Evolutionary conservation across 1,140 invertebrate species (phyloP).

Genomic region (Chrysoperla carnea): DNA sequence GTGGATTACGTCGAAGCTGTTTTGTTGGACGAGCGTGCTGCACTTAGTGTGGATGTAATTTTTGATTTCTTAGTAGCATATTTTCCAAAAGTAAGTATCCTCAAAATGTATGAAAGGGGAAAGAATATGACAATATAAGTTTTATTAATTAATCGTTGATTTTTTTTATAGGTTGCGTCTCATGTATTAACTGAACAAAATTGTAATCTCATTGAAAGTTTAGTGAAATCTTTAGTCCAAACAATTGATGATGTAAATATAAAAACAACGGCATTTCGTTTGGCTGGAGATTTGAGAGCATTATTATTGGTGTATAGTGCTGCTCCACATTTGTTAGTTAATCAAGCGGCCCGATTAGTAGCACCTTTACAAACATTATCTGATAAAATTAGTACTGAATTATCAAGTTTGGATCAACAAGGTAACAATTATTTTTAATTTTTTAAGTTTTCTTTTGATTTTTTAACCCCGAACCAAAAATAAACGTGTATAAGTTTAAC

Average conservation of each 20-base stretch:
- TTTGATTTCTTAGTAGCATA: slow-evolving; percentile 68
- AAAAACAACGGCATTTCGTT: slow-evolving; percentile 24
- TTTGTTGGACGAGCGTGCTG: slow-evolving; percentile 58
- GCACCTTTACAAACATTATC: background rate
- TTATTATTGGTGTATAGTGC: slow-evolving; percentile 30
- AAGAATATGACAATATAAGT: too few species aligned
- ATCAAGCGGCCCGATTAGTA: background rate
- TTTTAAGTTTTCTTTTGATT: background rate
- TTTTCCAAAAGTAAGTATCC: slow-evolving; percentile 51
- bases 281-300: slow-evolving; percentile 34
- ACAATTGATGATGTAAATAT: slow-evolving; percentile 31
- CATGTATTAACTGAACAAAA: slow-evolving; percentile 39
- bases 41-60: slow-evolving; percentile 56
- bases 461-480: background rate
- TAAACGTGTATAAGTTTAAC: background rate
- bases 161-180: slow-evolving; percentile 26
- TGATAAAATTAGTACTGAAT: background rate
- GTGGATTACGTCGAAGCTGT: slow-evolving; percentile 71
- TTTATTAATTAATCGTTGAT: too few species aligned
- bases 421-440: background rate
- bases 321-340: background rate
- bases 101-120: too few species aligned
- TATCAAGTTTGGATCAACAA: background rate
- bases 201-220: slow-evolving; percentile 33
- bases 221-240: slow-evolving; percentile 30